A percentile compares a stretch with the other conserved stretches of the same genome.
Conservation (phyloP, 2,113 vertebrate genomes). For the Serinus canaria region DNA sequence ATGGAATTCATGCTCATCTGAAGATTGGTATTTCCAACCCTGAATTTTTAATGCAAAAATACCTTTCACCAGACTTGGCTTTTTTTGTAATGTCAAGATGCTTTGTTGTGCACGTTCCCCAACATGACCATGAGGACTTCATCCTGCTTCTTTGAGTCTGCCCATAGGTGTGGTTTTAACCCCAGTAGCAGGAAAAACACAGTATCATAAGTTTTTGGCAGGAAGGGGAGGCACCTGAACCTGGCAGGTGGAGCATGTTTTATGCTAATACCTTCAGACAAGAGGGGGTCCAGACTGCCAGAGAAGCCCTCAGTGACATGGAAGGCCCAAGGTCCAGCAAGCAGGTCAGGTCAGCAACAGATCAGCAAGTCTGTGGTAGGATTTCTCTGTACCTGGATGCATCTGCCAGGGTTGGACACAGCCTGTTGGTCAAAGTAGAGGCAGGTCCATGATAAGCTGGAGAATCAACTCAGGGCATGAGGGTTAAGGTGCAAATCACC, state of each 20-base stretch:
- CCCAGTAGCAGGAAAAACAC: background rate
- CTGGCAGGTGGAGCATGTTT: background rate
- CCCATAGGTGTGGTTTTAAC: background rate
- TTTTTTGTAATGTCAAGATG: background rate
- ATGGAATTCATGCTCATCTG: background rate
- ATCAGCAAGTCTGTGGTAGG: background rate
- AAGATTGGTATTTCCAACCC: background rate
- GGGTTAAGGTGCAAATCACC: background rate
- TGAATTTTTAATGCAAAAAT: background rate
- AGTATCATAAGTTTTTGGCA: background rate
- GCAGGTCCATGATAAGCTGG: background rate
- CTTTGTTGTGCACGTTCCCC: rapidly evolving
- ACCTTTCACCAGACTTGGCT: background rate
- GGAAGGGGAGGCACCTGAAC: background rate
- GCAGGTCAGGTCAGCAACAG: background rate
- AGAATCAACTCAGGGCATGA: background rate
- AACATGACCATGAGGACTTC: background rate
- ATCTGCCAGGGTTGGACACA: background rate
- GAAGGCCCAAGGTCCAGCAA: background rate
- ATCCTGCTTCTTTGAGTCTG: background rate
- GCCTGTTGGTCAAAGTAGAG: background rate
- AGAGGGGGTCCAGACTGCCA: background rate
- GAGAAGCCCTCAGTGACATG: background rate
- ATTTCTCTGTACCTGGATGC: background rate
- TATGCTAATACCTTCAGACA: background rate